Evolutionary conservation across 2,888 invertebrate species (phyloP).

Genomic region (Drosophila anceps): DNA sequence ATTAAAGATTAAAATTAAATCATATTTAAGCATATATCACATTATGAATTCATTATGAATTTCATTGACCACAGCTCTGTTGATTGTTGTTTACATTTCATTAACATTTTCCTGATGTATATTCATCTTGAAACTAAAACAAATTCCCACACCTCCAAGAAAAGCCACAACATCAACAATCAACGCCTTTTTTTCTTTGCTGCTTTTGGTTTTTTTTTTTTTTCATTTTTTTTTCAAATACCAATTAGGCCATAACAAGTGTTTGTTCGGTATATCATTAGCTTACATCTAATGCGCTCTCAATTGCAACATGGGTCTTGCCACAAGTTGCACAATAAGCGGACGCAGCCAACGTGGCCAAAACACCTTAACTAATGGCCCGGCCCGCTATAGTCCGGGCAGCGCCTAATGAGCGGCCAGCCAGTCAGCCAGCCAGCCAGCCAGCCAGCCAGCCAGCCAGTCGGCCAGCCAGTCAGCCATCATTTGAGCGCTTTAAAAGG

Average conservation of each 20-base stretch:
- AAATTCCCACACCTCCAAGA: slow-evolving; percentile 37
- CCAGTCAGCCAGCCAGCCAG: slow-evolving; percentile 57
- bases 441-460: slow-evolving; percentile 57
- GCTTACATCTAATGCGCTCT: slow-evolving; percentile 71
- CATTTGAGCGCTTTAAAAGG: slow-evolving; percentile 68
- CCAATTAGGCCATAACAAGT: slow-evolving; percentile 65
- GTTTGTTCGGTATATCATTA: slow-evolving; percentile 67
- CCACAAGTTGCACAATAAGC: slow-evolving; percentile 63
- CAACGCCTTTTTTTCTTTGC: slow-evolving; percentile 40
- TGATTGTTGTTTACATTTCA: slow-evolving; percentile 8
- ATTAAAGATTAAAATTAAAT: not conserved
- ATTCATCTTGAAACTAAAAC: not conserved
- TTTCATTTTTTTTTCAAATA: slow-evolving; percentile 47
- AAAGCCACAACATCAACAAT: slow-evolving; percentile 23
- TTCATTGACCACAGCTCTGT: not conserved
- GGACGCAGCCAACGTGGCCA: slow-evolving; percentile 64
- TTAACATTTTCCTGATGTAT: not conserved
- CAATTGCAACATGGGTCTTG: slow-evolving; percentile 68
- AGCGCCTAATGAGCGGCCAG: slow-evolving; percentile 74
- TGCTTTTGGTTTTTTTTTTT: slow-evolving; percentile 20
- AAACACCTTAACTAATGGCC: slow-evolving; percentile 73
- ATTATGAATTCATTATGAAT: not conserved
- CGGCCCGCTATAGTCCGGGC: slow-evolving; percentile 41
- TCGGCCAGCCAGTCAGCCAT: slow-evolving; percentile 55
- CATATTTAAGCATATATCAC: not conserved